Percentiles rank a stretch among this genome's conserved stretches.
phyloP scores from a whole-genome alignment of 2,113 vertebrate species.

The Aplodontia rufa region DNA sequence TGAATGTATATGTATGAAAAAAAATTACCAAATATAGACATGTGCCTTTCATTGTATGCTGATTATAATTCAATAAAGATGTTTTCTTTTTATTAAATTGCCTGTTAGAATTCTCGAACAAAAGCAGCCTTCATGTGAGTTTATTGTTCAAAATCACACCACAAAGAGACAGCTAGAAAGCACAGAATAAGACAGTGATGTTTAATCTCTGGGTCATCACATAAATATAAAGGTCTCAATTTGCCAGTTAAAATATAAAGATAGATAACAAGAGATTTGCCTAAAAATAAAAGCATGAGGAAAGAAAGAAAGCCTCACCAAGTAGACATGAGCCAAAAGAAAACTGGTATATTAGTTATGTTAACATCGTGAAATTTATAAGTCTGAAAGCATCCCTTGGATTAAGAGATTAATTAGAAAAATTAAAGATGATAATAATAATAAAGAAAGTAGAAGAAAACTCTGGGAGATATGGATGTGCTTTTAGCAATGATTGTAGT shows the following conservation, averaged over 20 bases:
- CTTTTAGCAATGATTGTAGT: neutral
- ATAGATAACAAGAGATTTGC: neutral
- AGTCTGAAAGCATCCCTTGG: neutral
- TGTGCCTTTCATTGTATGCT: neutral
- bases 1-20: neutral
- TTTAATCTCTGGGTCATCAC: neutral
- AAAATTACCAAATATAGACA: neutral
- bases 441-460: neutral
- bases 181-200: neutral
- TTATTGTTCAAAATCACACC: neutral
- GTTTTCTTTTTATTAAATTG: neutral
- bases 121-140: neutral
- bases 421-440: neutral
- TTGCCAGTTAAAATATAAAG: neutral
- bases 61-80: neutral
- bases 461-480: no score
- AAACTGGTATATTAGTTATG: neutral
- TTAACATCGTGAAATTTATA: neutral
- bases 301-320: neutral
- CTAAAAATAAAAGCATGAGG: neutral
- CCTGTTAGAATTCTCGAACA: neutral
- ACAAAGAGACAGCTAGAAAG: neutral
- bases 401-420: neutral
- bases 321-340: neutral
- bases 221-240: neutral